Base-by-base conservation (phyloP, 2,113 vertebrate species). In the Acrocephalus arundinaceus region DNA sequence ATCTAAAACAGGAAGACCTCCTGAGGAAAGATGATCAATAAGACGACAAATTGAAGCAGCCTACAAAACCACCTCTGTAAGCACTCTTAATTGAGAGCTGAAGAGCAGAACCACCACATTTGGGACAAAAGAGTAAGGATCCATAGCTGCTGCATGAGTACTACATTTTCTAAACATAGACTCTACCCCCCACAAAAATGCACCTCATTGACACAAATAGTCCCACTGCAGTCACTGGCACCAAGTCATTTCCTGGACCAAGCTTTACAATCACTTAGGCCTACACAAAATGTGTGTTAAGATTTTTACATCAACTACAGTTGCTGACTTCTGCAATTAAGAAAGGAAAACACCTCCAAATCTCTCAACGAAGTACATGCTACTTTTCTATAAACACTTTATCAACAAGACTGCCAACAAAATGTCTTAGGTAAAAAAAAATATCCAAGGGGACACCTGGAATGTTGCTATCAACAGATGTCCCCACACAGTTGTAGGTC, bases 81-180 rank as follows among this genome's bases (percentile, higher is more conserved):
- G 37, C 22, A 55, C 20, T 84, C 18, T 46, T 35, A 78, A 84
- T 31, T 87, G 72, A 65, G 57, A 85, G 22, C 28, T 4, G 2
- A 63, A 61, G 31, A 87, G 75, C 33, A 91, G 85, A 93, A 70
- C 13, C 76, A 79, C 37, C 71, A 84, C 82, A 79, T 57, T 48
- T 22, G 33, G 94, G 66, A 87, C 45, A 71, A 86, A 86, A 78
- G 65, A 90, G 25, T 2, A 3, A 80, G 79, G 45, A 87, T 58
- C 62, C 68, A 73, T 57, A 82, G 73, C 52, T 67, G 62, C 65
- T 89, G 70, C 25, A 92, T 11, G 2, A 89, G 62, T 46, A 70
- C 41, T 19, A 46, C 21, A 9, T 66, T 58, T 89, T 65, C 76
- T 92, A 96, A 95, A 95, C 71, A 94, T 2, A 92, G 80, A 55